Evolutionary conservation across 2,888 invertebrate genomes (phyloP).

Genomic region (Pachliopta kotzebuea): DNA sequence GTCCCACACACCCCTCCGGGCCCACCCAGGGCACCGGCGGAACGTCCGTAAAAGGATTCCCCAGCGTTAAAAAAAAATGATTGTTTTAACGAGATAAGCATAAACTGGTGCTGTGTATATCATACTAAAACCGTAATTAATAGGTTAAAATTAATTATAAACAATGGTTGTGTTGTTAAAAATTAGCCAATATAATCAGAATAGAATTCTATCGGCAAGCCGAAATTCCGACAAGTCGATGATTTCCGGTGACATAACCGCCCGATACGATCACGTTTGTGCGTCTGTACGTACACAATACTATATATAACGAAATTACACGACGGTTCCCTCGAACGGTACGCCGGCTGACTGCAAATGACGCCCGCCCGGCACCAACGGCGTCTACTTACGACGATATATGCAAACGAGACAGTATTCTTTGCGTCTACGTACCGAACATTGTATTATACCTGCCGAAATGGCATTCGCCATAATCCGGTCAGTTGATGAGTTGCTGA

Average conservation of each 20-base stretch:
- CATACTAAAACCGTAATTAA: too few relatives aligned
- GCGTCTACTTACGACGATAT: constrained; percentile 19
- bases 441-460: constrained; percentile 12
- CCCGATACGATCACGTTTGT: constrained; percentile 6
- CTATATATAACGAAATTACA: constrained; percentile 27
- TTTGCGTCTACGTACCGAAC: constrained; percentile 17
- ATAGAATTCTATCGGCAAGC: constrained; percentile 5
- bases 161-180: not conserved
- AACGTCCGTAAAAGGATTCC: too few relatives aligned
- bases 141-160: not conserved
- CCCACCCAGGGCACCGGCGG: too few relatives aligned
- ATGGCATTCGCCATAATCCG: not conserved
- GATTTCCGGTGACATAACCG: constrained; percentile 30
- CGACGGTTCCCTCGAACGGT: constrained; percentile 16
- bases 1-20: too few relatives aligned
- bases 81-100: too few relatives aligned
- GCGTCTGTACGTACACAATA: constrained; percentile 11
- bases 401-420: constrained; percentile 28
- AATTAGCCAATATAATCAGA: not conserved
- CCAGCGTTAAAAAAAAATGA: too few relatives aligned
- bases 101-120: too few relatives aligned
- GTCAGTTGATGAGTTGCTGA: not conserved
- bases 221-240: constrained; percentile 28
- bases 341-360: constrained; percentile 29
- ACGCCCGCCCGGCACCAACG: constrained; percentile 10